These are phyloP conservation scores for Colletes collaris DNA, from an alignment of 2,888 invertebrate species.

Conservation along the genomic window DNA sequence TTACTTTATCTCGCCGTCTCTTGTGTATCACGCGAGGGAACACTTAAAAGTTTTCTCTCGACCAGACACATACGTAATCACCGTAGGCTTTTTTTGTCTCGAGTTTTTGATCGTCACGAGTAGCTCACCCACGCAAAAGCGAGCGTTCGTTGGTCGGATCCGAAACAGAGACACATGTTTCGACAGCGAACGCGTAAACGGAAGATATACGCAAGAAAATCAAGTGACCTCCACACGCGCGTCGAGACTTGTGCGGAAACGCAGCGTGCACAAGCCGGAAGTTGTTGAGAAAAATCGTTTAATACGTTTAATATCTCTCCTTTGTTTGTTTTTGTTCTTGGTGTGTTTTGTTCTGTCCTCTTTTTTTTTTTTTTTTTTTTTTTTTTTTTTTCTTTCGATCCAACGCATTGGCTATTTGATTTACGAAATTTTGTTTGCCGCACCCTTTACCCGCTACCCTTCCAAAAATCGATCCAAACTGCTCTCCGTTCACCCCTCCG, in stretches of 20 bases:
- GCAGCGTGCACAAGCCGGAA: slow-evolving; percentile 32
- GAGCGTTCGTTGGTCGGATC: background rate
- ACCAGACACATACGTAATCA: slow-evolving; percentile 15
- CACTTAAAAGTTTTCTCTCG: background rate
- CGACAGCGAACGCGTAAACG: slow-evolving; percentile 31
- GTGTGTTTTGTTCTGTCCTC: slow-evolving; percentile 48
- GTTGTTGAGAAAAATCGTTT: background rate
- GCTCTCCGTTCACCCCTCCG: slow-evolving; percentile 7
- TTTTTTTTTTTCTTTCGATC: slow-evolving; percentile 53
- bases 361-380: slow-evolving; percentile 39
- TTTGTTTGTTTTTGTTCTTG: slow-evolving; percentile 6
- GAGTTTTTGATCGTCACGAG: slow-evolving; percentile 28
- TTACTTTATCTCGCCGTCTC: slow-evolving; percentile 49
- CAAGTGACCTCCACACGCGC: slow-evolving; percentile 65
- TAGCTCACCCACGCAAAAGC: slow-evolving; percentile 16
- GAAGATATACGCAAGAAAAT: slow-evolving; percentile 60
- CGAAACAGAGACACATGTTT: background rate
- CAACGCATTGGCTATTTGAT: slow-evolving; percentile 74
- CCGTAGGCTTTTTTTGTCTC: slow-evolving; percentile 40
- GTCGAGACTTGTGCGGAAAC: slow-evolving; percentile 38
- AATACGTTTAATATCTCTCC: background rate
- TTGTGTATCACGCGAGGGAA: slow-evolving; percentile 10
- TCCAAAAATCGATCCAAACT: slow-evolving; percentile 2
- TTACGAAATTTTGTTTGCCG: slow-evolving; percentile 80
- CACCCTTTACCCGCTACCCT: slow-evolving; percentile 64